Evolutionary conservation across 2,797 vertebrate species (phyloP).

Genomic region (Tenualosa ilisha): DNA sequence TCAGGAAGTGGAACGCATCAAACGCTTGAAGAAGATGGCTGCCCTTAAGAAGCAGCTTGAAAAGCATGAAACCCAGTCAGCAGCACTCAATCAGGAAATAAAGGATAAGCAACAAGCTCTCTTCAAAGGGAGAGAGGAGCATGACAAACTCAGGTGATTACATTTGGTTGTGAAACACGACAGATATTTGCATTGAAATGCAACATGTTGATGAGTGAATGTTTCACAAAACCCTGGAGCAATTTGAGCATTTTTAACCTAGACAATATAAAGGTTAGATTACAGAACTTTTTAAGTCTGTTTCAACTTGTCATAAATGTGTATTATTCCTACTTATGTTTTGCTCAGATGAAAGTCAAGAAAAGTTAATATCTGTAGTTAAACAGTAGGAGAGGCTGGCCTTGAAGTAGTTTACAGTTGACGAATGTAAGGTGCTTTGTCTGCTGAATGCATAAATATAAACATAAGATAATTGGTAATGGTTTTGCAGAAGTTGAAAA

Average conservation of each 20-base stretch:
- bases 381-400: no score
- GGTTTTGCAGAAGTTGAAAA: not conserved
- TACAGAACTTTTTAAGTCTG: not conserved
- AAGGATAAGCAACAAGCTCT: constrained; percentile 66
- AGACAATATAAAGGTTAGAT: not conserved
- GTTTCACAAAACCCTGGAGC: not conserved
- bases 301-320: not conserved
- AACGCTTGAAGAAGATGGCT: constrained; percentile 49
- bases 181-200: not conserved
- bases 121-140: constrained; percentile 57
- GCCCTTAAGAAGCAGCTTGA: constrained; percentile 49
- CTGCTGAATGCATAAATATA: no score
- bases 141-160: constrained; percentile 55
- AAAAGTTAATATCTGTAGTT: not conserved
- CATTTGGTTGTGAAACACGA: not conserved
- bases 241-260: not conserved
- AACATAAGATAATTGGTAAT: not conserved
- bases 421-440: no score
- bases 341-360: not conserved
- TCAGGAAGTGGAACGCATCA: constrained; percentile 46
- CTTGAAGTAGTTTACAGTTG: no score
- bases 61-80: constrained; percentile 44
- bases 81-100: constrained; percentile 51
- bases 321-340: not conserved
- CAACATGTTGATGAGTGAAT: not conserved